phyloP scores from a whole-genome alignment of 2,797 vertebrate genomes.

The Myotis daubentonii region DNA sequence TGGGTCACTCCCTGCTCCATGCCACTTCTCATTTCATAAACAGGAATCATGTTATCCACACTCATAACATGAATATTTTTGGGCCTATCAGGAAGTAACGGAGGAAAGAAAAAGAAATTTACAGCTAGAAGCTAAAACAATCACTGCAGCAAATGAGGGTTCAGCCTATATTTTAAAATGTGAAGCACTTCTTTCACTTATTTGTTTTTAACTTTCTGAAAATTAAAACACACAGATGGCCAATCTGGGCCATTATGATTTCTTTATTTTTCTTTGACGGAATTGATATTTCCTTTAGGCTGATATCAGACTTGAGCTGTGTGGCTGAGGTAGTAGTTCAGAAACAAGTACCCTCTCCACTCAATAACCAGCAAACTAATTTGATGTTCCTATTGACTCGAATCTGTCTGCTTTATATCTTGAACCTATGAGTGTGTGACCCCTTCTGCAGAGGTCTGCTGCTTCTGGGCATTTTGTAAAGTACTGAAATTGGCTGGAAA shows the following conservation, averaged over 20 bases:
- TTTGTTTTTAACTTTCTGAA: constrained; percentile 57
- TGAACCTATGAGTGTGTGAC: constrained; percentile 56
- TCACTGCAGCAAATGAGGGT: not conserved
- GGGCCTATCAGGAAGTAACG: not conserved
- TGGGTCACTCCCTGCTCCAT: not conserved
- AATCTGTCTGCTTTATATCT: constrained; percentile 66
- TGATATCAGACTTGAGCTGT: not conserved
- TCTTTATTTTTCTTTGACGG: not conserved
- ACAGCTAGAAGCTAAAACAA: not conserved
- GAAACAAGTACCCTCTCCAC: constrained; percentile 53
- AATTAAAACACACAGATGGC: constrained; percentile 19
- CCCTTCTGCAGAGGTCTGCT: constrained; percentile 65
- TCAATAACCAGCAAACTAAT: constrained; percentile 61
- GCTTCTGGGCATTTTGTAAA: constrained; percentile 60
- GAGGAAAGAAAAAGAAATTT: not conserved
- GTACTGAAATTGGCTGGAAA: constrained; percentile 69
- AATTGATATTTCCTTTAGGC: constrained; percentile 47
- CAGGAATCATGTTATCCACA: not conserved
- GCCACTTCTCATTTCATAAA: not conserved
- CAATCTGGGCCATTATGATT: not conserved
- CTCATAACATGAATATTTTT: not conserved
- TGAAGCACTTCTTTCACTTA: not conserved
- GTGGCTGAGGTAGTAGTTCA: constrained; percentile 47
- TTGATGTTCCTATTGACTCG: constrained; percentile 68
- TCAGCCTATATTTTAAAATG: not conserved